Evolutionary conservation across 2,113 vertebrate species (phyloP).

Genomic region (Ceyx cyanopectus): DNA sequence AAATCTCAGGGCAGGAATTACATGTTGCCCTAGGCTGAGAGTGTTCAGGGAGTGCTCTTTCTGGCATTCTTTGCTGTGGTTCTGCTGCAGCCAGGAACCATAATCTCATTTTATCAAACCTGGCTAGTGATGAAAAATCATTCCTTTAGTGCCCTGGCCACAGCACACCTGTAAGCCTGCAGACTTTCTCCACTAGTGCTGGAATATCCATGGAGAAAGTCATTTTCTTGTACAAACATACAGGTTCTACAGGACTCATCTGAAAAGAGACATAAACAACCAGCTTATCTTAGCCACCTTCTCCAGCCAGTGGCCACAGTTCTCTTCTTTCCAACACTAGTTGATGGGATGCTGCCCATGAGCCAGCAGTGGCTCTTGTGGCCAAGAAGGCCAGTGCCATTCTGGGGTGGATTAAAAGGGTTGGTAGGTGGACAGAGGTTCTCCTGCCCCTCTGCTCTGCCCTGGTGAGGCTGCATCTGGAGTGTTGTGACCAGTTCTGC

Average conservation of each 20-base stretch:
- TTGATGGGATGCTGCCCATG: no score
- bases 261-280: background rate
- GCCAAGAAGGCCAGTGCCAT: no score
- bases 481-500: no score
- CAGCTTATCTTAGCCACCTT: background rate
- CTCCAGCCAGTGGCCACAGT: background rate
- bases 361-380: no score
- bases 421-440: no score
- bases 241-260: background rate
- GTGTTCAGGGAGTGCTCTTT: background rate
- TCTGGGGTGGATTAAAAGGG: no score
- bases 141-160: background rate
- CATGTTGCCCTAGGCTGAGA: background rate
- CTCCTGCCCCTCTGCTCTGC: no score
- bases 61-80: background rate
- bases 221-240: background rate
- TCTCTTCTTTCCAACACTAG: background rate
- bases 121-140: background rate
- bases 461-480: no score
- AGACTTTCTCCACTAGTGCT: background rate
- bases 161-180: background rate
- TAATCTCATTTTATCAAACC: background rate
- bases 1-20: background rate
- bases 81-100: constrained; percentile 3
- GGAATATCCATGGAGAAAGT: background rate